Conservation (phyloP, 1,140 invertebrate species). For the Bemisia tabaci region DNA sequence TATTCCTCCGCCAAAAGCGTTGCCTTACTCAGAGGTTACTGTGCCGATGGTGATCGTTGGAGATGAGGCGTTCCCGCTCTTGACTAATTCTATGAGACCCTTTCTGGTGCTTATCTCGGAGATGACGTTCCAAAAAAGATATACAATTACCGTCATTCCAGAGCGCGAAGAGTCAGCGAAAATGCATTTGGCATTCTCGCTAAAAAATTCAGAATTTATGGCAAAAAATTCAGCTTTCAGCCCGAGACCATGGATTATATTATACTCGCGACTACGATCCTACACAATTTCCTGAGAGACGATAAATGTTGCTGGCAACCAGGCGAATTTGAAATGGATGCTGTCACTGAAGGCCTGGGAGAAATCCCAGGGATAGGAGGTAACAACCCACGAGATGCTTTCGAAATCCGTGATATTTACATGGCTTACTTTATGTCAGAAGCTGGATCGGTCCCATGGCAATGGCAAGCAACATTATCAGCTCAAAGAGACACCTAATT, state of each 20-base stretch:
- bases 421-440: constrained; percentile 7
- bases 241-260: constrained; percentile 2
- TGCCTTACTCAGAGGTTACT: constrained; percentile 19
- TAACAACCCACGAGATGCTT: constrained; percentile 4
- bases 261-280: not conserved
- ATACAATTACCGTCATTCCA: constrained; percentile 19
- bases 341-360: not conserved
- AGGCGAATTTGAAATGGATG: constrained; percentile 1
- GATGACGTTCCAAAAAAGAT: constrained; percentile 10
- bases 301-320: constrained; percentile 5
- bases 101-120: constrained; percentile 16
- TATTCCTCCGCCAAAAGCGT: constrained; percentile 22
- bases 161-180: constrained; percentile 32
- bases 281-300: constrained; percentile 5
- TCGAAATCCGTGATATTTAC: constrained; percentile 9
- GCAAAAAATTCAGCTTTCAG: not conserved
- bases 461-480: not conserved
- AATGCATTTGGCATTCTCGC: constrained; percentile 31
- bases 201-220: constrained; percentile 1
- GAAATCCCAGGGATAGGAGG: not conserved
- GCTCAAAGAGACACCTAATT: not conserved
- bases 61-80: constrained; percentile 30
- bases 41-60: constrained; percentile 32
- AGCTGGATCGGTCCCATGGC: constrained; percentile 11
- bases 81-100: constrained; percentile 22